Evolutionary conservation across 2,888 invertebrate genomes (phyloP).

Genomic region (Aelia acuminata): DNA sequence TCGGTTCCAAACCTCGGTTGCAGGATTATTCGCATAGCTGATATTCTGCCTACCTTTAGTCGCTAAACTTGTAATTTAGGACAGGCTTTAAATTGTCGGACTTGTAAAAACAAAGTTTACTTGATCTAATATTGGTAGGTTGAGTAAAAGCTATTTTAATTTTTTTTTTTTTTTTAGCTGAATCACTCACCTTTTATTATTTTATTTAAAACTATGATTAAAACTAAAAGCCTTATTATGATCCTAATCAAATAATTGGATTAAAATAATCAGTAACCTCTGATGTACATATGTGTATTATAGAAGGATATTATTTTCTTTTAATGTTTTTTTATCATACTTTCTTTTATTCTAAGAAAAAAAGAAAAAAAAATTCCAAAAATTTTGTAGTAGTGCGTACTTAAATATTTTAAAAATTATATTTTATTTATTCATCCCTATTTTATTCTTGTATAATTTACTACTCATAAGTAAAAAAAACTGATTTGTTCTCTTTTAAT

Average conservation of each 20-base stretch:
- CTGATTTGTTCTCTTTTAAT: not conserved
- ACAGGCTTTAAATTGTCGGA: conserved; percentile 14
- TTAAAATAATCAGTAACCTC: not conserved
- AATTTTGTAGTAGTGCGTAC: not conserved
- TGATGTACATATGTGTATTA: conserved; percentile 12
- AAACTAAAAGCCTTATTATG: not conserved
- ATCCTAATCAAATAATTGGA: not conserved
- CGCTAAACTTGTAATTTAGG: conserved; percentile 28
- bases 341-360: not conserved
- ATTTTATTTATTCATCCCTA: not conserved
- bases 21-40: conserved; percentile 64
- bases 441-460: not conserved
- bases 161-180: conserved; percentile 10
- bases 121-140: conserved; percentile 25
- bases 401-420: not conserved
- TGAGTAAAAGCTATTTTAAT: conserved; percentile 36
- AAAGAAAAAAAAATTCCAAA: not conserved
- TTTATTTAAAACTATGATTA: not conserved
- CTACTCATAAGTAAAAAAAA: not conserved
- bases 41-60: conserved; percentile 60
- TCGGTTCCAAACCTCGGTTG: conserved; percentile 72
- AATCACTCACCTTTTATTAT: not conserved
- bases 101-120: not conserved
- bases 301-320: not conserved
- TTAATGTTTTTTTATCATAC: not conserved